Base-by-base conservation (phyloP, 2,113 vertebrate species). In the Conger conger region DNA sequence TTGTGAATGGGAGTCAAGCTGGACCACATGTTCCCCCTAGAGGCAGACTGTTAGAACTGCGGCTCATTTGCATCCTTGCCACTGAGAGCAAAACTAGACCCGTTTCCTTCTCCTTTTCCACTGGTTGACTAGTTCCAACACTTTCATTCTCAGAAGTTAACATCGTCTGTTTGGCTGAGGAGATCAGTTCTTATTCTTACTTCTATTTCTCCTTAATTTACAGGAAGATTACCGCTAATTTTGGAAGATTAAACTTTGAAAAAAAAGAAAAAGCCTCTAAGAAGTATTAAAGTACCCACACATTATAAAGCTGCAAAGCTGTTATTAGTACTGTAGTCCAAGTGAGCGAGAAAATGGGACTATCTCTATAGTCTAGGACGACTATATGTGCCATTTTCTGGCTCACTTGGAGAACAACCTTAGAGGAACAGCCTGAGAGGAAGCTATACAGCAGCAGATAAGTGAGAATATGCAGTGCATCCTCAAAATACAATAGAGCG, bases 11-110 rank as follows among this genome's bases (percentile, higher is more conserved):
- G 1, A 18, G 42, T 33, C 45, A 54, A 81, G 50, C 82, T 86
- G 81, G 83, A 77, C 7, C 76, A 80, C 84, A 86, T 83, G 77
- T 37, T 57, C 87, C 87, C 81, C 85, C 85, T 30, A 86, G 79
- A 84, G 87, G 77, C 37, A 27, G 37, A 5, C 16, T 17, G 27
- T 17, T 37, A 35, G 37, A 37, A 68, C 76, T 82, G 33, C 30
- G n/a, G 20, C 45, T 53, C 35, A 5, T n/a, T 6, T 35, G 8
- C 23, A 42, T 54, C 53, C 30, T 2, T 18, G 7, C 80, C 3
- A 53, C 4, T 33, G 33, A 36, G 40, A 35, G 7, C 15, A 60
- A 37, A 57, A 60, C 30, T 18, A 17, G 30, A 11, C 16, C 30
- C 17, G n/a, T n/a, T n/a, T 30, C 45, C 37, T 37, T 79, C 27